phyloP scores from a whole-genome alignment of 2,888 invertebrate species.

The Terebella lapidaria region DNA sequence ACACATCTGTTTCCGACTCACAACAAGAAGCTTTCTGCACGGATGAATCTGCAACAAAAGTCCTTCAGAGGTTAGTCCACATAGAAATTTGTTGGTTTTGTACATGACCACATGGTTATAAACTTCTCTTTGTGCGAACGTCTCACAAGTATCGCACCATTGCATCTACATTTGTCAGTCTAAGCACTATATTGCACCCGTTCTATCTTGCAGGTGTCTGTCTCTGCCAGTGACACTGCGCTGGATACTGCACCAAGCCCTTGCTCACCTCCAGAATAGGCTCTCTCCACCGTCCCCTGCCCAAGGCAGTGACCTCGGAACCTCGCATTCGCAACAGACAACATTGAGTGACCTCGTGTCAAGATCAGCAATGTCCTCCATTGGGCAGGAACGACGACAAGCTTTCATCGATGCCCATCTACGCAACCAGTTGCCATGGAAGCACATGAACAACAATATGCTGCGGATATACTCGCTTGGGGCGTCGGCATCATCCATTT shows the following conservation, averaged over 20 bases:
- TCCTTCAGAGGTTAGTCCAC: constrained; percentile 67
- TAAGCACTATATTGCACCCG: not conserved
- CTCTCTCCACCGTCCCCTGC: not conserved
- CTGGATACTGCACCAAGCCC: constrained; percentile 68
- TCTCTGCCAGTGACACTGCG: constrained; percentile 91
- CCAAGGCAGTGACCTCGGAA: not conserved
- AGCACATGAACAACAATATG: constrained; percentile 5
- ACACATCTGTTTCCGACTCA: not conserved
- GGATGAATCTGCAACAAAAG: constrained; percentile 56
- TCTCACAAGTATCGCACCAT: not conserved
- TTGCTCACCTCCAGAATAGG: constrained; percentile 1
- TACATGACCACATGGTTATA: too few relatives aligned
- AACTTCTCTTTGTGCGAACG: too few relatives aligned
- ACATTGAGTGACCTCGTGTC: not conserved
- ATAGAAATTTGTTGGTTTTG: too few relatives aligned
- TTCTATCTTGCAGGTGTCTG: constrained; percentile 60
- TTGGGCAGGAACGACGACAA: constrained; percentile 17
- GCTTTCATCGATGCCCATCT: constrained; percentile 13
- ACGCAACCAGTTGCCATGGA: not conserved
- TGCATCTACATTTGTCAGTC: too few relatives aligned
- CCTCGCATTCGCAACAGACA: not conserved
- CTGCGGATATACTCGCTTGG: not conserved
- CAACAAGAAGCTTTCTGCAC: constrained; percentile 51
- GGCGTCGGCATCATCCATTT: too few relatives aligned
- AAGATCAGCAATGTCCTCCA: not conserved